Conservation (phyloP, 2,113 vertebrate species). For the Anser cygnoides region DNA sequence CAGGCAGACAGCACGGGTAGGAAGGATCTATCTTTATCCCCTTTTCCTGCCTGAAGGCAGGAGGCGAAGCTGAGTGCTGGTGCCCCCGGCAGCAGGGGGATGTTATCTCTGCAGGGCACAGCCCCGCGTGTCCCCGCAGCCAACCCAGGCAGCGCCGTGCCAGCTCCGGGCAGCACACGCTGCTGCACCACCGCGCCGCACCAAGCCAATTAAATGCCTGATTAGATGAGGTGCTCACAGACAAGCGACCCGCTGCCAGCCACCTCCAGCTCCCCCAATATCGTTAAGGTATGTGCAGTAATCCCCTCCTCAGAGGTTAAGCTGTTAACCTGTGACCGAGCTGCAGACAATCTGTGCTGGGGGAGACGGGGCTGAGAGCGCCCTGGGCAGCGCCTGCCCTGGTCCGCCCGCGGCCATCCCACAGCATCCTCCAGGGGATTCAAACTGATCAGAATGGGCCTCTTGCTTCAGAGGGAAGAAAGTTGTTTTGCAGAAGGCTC, state of each 20-base stretch:
- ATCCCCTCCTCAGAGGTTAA: conserved; percentile 55
- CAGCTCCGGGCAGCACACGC: neutral
- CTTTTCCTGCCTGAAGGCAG: neutral
- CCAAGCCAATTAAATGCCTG: conserved; percentile 59
- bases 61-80: neutral
- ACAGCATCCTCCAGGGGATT: neutral
- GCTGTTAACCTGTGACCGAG: neutral
- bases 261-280: neutral
- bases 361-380: neutral
- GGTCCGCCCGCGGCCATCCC: neutral
- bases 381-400: neutral
- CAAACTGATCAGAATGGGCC: neutral
- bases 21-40: neutral
- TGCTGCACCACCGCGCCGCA: neutral
- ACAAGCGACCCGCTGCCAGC: neutral
- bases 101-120: neutral
- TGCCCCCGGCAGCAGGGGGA: neutral
- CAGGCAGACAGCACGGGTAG: accelerated
- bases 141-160: neutral
- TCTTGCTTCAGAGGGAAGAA: neutral
- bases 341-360: neutral
- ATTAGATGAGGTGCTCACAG: conserved; percentile 27
- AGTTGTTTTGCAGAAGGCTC: neutral
- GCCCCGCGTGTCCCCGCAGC: neutral
- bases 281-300: neutral